phyloP scores from a whole-genome alignment of 2,113 vertebrate species.

The Herpailurus yagouaroundi region DNA sequence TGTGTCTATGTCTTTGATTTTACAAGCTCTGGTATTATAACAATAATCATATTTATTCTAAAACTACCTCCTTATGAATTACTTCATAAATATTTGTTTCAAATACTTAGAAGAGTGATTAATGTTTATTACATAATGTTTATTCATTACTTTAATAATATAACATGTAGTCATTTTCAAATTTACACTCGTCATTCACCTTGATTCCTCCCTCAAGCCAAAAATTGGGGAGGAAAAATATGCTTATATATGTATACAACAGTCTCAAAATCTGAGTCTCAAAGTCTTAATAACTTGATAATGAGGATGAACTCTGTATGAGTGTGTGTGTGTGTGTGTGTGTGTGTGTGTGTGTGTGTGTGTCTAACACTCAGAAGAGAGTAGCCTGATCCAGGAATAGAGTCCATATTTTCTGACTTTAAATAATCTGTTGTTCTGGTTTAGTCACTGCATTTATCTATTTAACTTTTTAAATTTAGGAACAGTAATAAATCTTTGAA shows the following conservation, averaged over 20 bases:
- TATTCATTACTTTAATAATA: neutral
- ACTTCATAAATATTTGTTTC: neutral
- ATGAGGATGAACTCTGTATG: neutral
- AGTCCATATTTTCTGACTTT: neutral
- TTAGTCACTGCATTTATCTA: neutral
- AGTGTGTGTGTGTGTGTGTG: neutral
- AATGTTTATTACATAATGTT: neutral
- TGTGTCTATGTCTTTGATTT: slow-evolving; percentile 10
- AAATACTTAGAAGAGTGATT: slow-evolving; percentile 20
- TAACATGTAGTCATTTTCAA: slow-evolving; percentile 26
- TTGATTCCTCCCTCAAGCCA: neutral
- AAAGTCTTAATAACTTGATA: neutral
- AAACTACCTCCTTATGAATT: neutral
- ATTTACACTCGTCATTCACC: neutral
- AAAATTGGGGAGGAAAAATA: neutral
- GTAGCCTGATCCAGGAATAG: neutral
- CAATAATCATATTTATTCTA: neutral
- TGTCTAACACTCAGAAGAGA: neutral
- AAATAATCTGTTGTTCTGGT: neutral
- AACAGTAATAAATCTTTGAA: neutral
- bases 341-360: neutral
- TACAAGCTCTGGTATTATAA: neutral
- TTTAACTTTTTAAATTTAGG: slow-evolving; percentile 20
- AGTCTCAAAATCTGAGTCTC: neutral
- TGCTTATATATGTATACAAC: neutral